Conservation (phyloP, 2,888 invertebrate genomes). For the Campoplex nolae region DNA sequence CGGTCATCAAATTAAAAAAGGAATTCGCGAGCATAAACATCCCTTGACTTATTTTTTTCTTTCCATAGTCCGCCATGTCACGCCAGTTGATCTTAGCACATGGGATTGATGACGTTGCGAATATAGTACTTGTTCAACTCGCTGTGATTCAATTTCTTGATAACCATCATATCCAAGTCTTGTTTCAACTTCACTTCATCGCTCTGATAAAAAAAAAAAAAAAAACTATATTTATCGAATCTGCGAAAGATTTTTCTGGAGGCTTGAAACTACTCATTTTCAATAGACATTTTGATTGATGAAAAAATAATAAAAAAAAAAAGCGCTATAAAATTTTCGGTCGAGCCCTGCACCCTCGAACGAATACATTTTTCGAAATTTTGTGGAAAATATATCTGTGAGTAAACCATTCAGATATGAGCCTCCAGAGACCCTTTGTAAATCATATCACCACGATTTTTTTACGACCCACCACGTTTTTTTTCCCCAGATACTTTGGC, state of each 20-base stretch:
- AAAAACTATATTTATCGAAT: too few species aligned
- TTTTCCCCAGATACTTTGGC: neutral
- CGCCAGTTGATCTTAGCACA: neutral
- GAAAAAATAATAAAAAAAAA: neutral
- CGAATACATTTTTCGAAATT: neutral
- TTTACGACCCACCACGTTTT: neutral
- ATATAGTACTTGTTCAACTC: neutral
- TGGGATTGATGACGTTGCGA: neutral
- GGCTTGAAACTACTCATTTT: too few species aligned
- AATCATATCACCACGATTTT: neutral
- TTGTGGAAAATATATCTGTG: neutral
- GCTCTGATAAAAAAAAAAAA: too few species aligned
- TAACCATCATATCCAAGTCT: too few species aligned
- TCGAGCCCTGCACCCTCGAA: neutral
- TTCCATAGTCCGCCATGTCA: neutral
- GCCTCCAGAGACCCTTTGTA: neutral
- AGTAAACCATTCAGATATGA: neutral
- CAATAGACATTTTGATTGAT: too few species aligned
- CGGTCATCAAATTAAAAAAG: constrained; percentile 32
- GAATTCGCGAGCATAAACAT: constrained; percentile 1
- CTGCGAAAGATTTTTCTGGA: too few species aligned
- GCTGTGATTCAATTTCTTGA: neutral
- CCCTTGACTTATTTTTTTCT: neutral
- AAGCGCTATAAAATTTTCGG: neutral
- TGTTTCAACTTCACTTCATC: too few species aligned